A percentile compares a stretch with the other conserved stretches of the same genome.
Evolutionary conservation across 2,113 vertebrate species (phyloP).

Genomic region (Cheirogaleus medius): DNA sequence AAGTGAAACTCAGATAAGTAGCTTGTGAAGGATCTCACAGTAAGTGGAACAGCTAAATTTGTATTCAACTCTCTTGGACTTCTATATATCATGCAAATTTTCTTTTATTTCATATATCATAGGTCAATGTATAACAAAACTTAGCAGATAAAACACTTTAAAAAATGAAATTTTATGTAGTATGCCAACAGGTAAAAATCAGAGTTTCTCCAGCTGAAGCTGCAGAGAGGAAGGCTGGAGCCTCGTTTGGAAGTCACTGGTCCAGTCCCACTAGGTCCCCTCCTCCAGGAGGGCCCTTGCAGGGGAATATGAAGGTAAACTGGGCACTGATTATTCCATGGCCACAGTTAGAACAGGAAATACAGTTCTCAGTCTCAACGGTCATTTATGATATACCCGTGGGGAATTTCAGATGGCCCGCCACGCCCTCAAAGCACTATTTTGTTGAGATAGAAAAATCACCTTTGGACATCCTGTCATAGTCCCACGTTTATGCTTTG

Average conservation of each 20-base stretch:
- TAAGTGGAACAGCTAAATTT: background rate
- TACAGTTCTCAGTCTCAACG: background rate
- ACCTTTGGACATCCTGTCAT: background rate
- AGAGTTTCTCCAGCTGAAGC: background rate
- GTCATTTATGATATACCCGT: background rate
- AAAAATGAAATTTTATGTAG: background rate
- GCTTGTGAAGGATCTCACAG: background rate
- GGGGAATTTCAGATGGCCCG: background rate
- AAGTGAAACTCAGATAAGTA: background rate
- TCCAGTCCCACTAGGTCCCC: accelerated
- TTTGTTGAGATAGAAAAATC: background rate
- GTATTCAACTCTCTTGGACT: background rate
- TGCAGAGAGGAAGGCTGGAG: background rate
- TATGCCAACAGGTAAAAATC: background rate
- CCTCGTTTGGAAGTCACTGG: background rate
- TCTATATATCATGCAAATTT: background rate
- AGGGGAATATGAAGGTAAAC: accelerated
- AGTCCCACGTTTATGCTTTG: background rate
- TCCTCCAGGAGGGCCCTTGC: background rate
- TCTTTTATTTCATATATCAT: background rate
- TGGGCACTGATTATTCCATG: background rate
- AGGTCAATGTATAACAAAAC: background rate
- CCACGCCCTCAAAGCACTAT: background rate
- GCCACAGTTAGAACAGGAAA: background rate
- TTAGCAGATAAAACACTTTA: background rate